Percentiles rank a stretch among this genome's conserved stretches.
Evolutionary conservation across 2,797 vertebrate species (phyloP).

Genomic region (Cyprinella venusta): DNA sequence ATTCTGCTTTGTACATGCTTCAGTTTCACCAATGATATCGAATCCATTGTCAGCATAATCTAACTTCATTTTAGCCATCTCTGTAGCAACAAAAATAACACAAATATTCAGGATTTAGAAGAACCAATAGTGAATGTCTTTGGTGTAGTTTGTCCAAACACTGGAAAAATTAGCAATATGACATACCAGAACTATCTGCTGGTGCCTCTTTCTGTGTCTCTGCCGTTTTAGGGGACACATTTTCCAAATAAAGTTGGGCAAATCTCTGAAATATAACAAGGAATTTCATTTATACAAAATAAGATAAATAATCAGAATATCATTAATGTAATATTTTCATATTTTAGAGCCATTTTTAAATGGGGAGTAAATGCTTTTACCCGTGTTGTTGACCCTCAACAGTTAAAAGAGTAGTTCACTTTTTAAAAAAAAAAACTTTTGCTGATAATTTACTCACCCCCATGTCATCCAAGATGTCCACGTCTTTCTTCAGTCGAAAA

Average conservation of each 20-base stretch:
- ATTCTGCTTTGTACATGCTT: background rate
- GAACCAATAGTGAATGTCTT: background rate
- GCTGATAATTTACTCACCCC: too few relatives aligned
- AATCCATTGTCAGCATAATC: background rate
- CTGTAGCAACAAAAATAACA: slow-evolving; percentile 14
- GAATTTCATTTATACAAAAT: background rate
- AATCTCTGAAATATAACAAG: slow-evolving; percentile 63
- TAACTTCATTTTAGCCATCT: slow-evolving; percentile 39
- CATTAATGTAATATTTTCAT: background rate
- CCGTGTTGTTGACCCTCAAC: background rate
- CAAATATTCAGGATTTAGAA: background rate
- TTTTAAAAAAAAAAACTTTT: too few relatives aligned
- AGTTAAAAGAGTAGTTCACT: too few relatives aligned
- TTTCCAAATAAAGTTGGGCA: slow-evolving; percentile 66
- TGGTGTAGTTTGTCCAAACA: background rate
- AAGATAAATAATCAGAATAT: background rate
- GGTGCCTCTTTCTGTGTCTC: slow-evolving; percentile 12
- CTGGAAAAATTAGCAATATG: background rate
- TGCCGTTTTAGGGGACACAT: slow-evolving; percentile 27
- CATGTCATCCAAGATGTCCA: too few relatives aligned
- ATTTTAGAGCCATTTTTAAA: background rate
- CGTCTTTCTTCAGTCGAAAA: too few relatives aligned
- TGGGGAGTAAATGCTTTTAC: background rate
- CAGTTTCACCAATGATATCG: background rate
- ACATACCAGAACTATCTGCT: slow-evolving; percentile 35